phyloP scores from a whole-genome alignment of 2,888 invertebrate species.

The Drosophila kuntzei region DNA sequence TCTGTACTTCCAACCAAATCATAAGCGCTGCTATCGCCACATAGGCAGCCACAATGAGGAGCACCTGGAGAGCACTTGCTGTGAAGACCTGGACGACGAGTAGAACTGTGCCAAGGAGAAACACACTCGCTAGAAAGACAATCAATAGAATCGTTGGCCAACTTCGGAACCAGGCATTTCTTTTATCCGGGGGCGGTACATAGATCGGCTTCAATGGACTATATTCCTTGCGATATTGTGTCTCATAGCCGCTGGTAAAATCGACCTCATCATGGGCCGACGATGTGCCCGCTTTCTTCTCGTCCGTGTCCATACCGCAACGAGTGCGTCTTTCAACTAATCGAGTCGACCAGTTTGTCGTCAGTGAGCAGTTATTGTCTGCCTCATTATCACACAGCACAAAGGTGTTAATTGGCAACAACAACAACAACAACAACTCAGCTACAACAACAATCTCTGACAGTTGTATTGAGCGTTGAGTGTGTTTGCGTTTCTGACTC shows the following conservation, averaged over 20 bases:
- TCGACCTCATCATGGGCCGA: constrained; percentile 72
- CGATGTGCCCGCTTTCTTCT: constrained; percentile 39
- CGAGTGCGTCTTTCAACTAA: constrained; percentile 58
- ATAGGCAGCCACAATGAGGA: constrained; percentile 65
- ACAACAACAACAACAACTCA: constrained; percentile 25
- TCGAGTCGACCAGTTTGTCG: constrained; percentile 17
- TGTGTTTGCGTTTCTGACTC: constrained; percentile 58
- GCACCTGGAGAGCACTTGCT: constrained; percentile 63
- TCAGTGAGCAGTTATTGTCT: constrained; percentile 44
- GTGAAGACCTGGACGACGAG: constrained; percentile 72
- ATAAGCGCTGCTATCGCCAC: constrained; percentile 60
- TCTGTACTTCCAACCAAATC: constrained; percentile 78
- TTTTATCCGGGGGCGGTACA: constrained; percentile 64
- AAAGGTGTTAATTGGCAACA: constrained; percentile 74
- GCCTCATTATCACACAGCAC: constrained; percentile 70
- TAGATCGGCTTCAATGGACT: constrained; percentile 65
- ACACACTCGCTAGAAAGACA: constrained; percentile 58
- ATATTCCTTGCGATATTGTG: constrained; percentile 79
- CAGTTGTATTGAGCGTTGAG: constrained; percentile 47
- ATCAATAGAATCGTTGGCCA: constrained; percentile 67
- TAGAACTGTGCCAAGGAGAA: constrained; percentile 71
- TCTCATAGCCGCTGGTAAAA: constrained; percentile 80
- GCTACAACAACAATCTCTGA: constrained; percentile 37
- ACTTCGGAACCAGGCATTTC: constrained; percentile 76
- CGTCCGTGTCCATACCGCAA: constrained; percentile 72